Conservation (phyloP, 2,888 invertebrate species). For the Cantharis nigra region DNA sequence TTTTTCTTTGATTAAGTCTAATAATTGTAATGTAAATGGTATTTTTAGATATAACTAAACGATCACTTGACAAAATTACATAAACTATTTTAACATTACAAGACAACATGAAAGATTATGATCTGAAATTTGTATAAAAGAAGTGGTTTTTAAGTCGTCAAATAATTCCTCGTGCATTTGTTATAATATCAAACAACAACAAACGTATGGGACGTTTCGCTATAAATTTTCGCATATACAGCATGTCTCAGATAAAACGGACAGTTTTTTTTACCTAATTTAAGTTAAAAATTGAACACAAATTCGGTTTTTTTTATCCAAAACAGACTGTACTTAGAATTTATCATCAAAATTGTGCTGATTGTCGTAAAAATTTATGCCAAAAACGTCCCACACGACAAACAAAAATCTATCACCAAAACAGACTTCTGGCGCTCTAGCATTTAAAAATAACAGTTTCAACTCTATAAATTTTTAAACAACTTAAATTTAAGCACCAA, state of each 20-base stretch:
- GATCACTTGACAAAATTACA: conserved; percentile 18
- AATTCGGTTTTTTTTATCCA: background rate
- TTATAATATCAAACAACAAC: background rate
- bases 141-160: background rate
- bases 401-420: background rate
- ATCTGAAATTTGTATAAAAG: background rate
- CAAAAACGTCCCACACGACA: background rate
- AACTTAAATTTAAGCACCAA: background rate
- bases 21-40: conserved; percentile 5
- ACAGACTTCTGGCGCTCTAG: background rate
- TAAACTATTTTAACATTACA: background rate
- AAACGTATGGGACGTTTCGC: background rate
- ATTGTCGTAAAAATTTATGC: background rate
- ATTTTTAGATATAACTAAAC: conserved; percentile 13
- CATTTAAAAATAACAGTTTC: background rate
- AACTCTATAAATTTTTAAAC: background rate
- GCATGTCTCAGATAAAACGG: background rate
- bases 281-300: background rate
- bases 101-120: background rate
- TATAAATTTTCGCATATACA: background rate
- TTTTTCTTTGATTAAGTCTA: conserved; percentile 7
- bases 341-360: background rate
- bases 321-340: background rate
- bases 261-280: background rate
- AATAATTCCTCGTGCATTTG: background rate